These are phyloP conservation scores for Sorex araneus DNA, from an alignment of 2,113 vertebrate species.

Conservation along the genomic window DNA sequence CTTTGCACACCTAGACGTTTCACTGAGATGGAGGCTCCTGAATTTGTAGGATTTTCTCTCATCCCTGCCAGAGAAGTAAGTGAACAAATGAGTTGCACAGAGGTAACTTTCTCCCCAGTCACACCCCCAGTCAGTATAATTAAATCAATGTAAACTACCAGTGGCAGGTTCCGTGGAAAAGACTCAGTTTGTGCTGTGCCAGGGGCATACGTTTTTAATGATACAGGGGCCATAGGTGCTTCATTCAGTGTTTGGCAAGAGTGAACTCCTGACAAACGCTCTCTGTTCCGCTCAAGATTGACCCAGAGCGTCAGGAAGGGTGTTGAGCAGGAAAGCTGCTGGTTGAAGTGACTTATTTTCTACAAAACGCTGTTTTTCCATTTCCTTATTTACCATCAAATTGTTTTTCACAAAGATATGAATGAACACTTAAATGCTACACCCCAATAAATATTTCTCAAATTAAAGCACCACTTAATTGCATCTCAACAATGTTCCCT, in stretches of 20 bases:
- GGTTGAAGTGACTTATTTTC: background rate
- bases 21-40: background rate
- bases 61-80: constrained; percentile 2
- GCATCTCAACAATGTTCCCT: constrained; percentile 65
- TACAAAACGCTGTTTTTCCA: constrained; percentile 33
- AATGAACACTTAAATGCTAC: background rate
- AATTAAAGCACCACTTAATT: constrained; percentile 77
- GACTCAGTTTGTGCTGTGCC: background rate
- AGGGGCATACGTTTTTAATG: background rate
- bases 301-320: background rate
- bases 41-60: background rate
- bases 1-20: background rate
- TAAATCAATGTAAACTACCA: background rate
- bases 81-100: background rate
- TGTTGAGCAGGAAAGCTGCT: background rate
- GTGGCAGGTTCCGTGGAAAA: background rate
- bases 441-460: constrained; percentile 72
- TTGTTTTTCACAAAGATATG: constrained; percentile 49
- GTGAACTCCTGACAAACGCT: background rate
- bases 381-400: constrained; percentile 44
- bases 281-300: background rate
- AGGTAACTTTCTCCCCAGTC: background rate
- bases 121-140: background rate
- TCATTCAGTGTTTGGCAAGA: background rate
- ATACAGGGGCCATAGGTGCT: background rate